A percentile compares a stretch with the other conserved stretches of the same genome.
Evolutionary conservation across 2,888 invertebrate species (phyloP).

Genomic region (Cryptocheilus praepositus): DNA sequence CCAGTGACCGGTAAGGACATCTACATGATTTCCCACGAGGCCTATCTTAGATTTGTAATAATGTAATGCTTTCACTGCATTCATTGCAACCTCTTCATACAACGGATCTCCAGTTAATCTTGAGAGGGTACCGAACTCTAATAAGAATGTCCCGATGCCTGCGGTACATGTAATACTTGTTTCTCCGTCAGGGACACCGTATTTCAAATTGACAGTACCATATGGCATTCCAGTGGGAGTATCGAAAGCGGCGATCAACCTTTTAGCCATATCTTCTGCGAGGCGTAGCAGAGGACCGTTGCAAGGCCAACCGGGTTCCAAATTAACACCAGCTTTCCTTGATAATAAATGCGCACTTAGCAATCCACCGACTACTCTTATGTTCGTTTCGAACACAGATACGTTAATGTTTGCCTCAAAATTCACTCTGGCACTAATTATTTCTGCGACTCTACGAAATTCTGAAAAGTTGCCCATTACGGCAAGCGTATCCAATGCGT

Average conservation of each 20-base stretch:
- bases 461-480: conserved; percentile 98
- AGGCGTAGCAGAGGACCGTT: conserved; percentile 93
- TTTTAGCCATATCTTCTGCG: conserved; percentile 95
- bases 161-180: conserved; percentile 98
- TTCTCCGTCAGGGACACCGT: conserved; percentile 95
- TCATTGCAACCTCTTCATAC: conserved; percentile 95
- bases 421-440: conserved; percentile 85
- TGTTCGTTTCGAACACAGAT: conserved; percentile 99
- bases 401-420: conserved; percentile 99
- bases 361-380: conserved; percentile 96
- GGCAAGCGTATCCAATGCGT: conserved; percentile 93
- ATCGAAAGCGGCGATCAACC: conserved; percentile 93
- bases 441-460: conserved; percentile 91
- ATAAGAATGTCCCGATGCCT: conserved; percentile 96
- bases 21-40: conserved; percentile 97
- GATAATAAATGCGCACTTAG: conserved; percentile 96
- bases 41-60: conserved; percentile 90
- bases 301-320: conserved; percentile 98
- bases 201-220: conserved; percentile 94
- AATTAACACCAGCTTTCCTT: conserved; percentile 84
- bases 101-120: conserved; percentile 94
- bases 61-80: conserved; percentile 93
- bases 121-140: conserved; percentile 97
- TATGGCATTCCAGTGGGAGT: conserved; percentile 97
- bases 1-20: conserved; percentile 96